These are phyloP conservation scores for Lophius piscatorius DNA, from an alignment of 2,113 vertebrate species.

Conservation along the genomic window DNA sequence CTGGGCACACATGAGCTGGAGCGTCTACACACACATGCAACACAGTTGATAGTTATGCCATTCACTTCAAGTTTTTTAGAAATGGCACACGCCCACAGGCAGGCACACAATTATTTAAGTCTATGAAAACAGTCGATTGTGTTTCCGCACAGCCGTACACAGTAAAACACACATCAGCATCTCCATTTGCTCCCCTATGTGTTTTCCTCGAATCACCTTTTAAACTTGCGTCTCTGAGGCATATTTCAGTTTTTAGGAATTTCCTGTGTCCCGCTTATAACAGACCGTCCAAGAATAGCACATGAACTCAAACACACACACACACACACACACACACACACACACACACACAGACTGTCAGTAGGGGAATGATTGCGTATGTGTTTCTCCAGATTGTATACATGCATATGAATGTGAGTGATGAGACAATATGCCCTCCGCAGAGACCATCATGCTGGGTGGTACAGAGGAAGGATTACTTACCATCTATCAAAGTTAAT, in stretches of 20 bases:
- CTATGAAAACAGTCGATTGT: conserved; percentile 50
- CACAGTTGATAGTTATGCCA: conserved; percentile 8
- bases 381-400: no score
- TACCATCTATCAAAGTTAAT: conserved; percentile 3
- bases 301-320: conserved; percentile 12
- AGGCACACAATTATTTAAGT: conserved; percentile 38
- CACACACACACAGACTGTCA: conserved; percentile 24
- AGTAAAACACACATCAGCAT: conserved; percentile 19
- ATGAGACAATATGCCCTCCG: conserved; percentile 18
- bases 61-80: no score
- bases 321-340: conserved; percentile 9
- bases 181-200: conserved; percentile 38
- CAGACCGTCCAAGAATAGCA: no score
- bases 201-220: conserved; percentile 22
- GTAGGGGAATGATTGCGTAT: conserved; percentile 1
- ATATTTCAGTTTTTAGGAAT: conserved; percentile 65
- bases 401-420: conserved; percentile 9
- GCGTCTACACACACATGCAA: conserved; percentile 8
- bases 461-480: conserved; percentile 18
- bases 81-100: conserved; percentile 42
- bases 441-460: conserved; percentile 27
- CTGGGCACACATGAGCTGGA: conserved; percentile 37
- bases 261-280: conserved; percentile 63
- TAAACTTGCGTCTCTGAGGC: conserved; percentile 40
- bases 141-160: conserved; percentile 3